Base-by-base conservation (phyloP, 1,140 invertebrate genomes). In the Bombus superbus region DNA sequence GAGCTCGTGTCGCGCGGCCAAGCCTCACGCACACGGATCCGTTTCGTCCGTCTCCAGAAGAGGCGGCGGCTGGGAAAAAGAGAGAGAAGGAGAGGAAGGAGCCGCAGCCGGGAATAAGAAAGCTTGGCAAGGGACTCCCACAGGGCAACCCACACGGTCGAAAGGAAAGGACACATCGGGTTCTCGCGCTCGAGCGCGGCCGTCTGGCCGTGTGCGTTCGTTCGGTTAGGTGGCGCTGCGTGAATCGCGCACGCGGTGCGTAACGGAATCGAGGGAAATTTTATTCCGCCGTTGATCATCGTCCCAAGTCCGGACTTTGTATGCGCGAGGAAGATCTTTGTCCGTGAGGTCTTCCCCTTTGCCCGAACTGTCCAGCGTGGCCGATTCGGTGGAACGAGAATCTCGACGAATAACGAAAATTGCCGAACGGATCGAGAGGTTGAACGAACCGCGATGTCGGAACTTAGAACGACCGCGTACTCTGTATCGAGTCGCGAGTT, bases 141-240 rank as follows among this genome's bases (percentile, higher is more conserved):
- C 89, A 88, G 89, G 89, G 86, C 83, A 85, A 88, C 89, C 83
- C 86, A 90, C 89, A 90, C 72, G 80, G 53, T 86, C 86, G 83
- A 84, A 79, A 8, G 40, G 79, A 42, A 77, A 40, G 57, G 57
- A 32, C 40, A 85, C 89, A 77, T 89, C 86, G 82, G 44, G 81
- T 87, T 81, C 88, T 89, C 88, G 86, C 78, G 71, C 76, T 81
- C 68, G 72, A 66, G 32, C 42, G n/a, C 66, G 38, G 28, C n/a
- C 59, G 77, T 47, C 22, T 72, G 74, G 32, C 76, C 53, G 81
- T 68, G 73, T 76, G 69, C 76, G 38, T 72, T 42, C 35, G 10
- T n/a, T 71, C 2, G 10, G 25, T 42, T 28, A 72, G n/a, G 62
- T n/a, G 13, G 25, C 44, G 44, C 47, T 22, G 62, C n/a, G 83